Evolutionary conservation across 1,140 invertebrate species (phyloP), one percentile per base, ranked within the genome.

Genomic region (Drosophila burlai): DNA sequence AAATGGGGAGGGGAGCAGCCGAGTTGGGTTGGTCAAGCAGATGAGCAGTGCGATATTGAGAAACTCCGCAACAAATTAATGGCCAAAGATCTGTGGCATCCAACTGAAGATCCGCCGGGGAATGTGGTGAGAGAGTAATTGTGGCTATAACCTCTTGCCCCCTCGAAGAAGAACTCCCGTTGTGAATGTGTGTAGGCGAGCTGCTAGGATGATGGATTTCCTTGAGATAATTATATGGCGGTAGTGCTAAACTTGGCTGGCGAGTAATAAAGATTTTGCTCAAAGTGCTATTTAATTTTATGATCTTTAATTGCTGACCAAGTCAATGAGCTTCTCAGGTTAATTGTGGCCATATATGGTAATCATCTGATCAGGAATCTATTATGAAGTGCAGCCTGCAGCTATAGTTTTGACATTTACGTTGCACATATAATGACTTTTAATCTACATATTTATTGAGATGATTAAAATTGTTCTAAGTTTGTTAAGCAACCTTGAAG

Each of bases 1-100:
- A 83, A 62, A 29, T 62, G 45, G 47, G 61, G 29, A 29, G 54
- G 60, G 26, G 26, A 26, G 24, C 50, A 45, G 64, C 38, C 50
- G 50, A 40, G 36, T 7, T 16, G 69, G 46, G 69, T 65, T 86
- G 83, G 83, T 87, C 83, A 86, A 80, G 76, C 75, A 82, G 83
- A 89, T 89, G 83, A 57, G 67, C 83, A 89, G 36, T 60, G 24
- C 26, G 45, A 75, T 76, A 54, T 89, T 83, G 69, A 42, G 55
- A 80, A 83, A 87, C 67, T 58, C 50, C 45, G 61, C 21, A 60
- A 66, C 55, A 78, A 67, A 85, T 84, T 85, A 85, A 84, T 84
- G 73, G 82, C 78, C 36, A 15, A 16, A 46, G 71, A 72, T 73
- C 29, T 52, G 58, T 74, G 46, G 72, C 68, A 63, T 73, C 49